Base-by-base conservation (phyloP, 92 coral and sea anemone species). In the Phenganax subtilis region DNA sequence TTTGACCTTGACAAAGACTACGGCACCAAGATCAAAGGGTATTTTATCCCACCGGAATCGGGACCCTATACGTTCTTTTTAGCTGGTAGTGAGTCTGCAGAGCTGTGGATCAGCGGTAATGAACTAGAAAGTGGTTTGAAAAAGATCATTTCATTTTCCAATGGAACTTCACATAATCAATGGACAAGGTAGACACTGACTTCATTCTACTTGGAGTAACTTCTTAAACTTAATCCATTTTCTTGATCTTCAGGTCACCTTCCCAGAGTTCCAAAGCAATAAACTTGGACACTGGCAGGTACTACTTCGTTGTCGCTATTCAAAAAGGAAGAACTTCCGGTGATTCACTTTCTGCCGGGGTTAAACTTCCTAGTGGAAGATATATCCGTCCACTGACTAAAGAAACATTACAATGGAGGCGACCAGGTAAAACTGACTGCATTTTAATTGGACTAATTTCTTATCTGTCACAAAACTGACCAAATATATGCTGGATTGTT, bases 341-440 rank as follows among this genome's bases (percentile, higher is more conserved):
- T 10, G 99, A 96, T 85, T 92, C 97, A 1, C 88, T 96, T 51
- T 91, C 97, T 14, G 97, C 96, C 27, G 99, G 99, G 29, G 91
- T 92, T 51, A 87, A 97, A 79, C 87, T 96, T 85, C 99, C 99
- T 87, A 96, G 99, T 84, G 97, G 99, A 82, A 93, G 99, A 75
- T 96, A 90, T 88, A 96, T 96, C 93, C 92, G 99, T 60, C 99
- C 99, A 16, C 83, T 96, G 57, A 88, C 99, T 29, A 96, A 96
- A 82, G 99, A 96, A 77, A 91, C 88, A 14, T 86, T 96, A 10
- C 99, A 96, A 65, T 96, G 99, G 99, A 87, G 99, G 73, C 84
- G 92, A 76, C 96, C 92, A 56, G 99, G 99, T 93, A 73, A 17
- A 82, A 17, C 44, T 51, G 12, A 75, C 7, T 14, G 9, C 55